Base-by-base conservation (phyloP, 2,113 vertebrate species). In the Ciconia stormi region DNA sequence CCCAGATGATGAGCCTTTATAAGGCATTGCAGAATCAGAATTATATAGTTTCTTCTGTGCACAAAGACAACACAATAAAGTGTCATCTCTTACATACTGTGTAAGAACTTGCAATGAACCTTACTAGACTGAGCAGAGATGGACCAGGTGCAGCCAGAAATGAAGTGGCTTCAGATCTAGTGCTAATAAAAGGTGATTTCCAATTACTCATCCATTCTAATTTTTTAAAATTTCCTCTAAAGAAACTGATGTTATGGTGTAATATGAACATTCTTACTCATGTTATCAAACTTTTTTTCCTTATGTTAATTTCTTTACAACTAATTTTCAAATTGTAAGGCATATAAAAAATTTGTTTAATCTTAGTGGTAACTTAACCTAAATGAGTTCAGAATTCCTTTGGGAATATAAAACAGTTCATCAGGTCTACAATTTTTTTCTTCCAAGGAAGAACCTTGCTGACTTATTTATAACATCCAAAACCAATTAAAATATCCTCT, bases 401-500 rank as follows among this genome's bases (percentile, higher is more conserved):
- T 89, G 34, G 81, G 42, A 91, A 56, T 67, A 55, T 55, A 40
- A 92, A 93, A 61, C 9, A 87, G 6, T 91, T 96, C 52, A 83
- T 81, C 13, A 42, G 13, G 59, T 84, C 61, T 93, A 36, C 21
- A 14, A 7, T 44, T 71, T 59, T 82, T 70, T 65, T 61, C 73
- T 71, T 55, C 2, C 3, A 22, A 7, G 14, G 30, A 86, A 89
- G 11, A 84, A 67, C 26, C 10, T 91, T 93, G 20, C 40, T 66
- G 72, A 92, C 89, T 84, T 92, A 86, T 91, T 94, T 95, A 88
- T 87, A 89, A 84, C 83, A 83, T 59, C 88, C 32, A 87, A 96
- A 95, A 55, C 61, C 55, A 94, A 97, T 88, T 96, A 94, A 90
- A 82, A 40, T 72, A 16, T 92, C 13, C 13, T 76, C 58, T 97